These are phyloP conservation scores for Formicarius rufipectus DNA, from an alignment of 2,113 vertebrate species.

Conservation along the genomic window DNA sequence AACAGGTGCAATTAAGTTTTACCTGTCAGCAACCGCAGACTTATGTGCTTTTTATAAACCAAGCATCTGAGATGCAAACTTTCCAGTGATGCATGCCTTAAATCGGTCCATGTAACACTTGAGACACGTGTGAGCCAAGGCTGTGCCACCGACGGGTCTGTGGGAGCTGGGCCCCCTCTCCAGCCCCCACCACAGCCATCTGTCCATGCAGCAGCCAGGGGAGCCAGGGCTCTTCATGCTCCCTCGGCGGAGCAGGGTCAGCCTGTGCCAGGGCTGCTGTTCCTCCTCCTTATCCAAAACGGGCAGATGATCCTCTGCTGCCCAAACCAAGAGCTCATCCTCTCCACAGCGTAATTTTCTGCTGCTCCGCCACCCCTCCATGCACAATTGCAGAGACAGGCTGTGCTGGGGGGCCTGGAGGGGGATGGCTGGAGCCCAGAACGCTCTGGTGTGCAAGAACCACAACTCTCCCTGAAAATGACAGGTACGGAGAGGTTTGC, in stretches of 20 bases:
- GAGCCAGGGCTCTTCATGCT: not conserved
- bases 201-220: not conserved
- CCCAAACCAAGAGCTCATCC: not conserved
- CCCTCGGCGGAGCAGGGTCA: not conserved
- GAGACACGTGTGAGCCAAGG: accelerated
- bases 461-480: accelerated
- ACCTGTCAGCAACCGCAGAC: not conserved
- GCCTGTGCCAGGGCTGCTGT: slow-evolving; percentile 16
- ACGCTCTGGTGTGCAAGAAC: not conserved
- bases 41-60: not conserved
- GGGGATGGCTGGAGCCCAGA: not conserved
- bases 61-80: not conserved
- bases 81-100: accelerated
- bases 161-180: not conserved
- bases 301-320: not conserved
- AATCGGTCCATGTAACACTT: accelerated
- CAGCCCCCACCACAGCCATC: not conserved
- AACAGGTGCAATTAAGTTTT: slow-evolving; percentile 23
- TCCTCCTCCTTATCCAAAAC: not conserved
- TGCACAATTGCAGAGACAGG: not conserved
- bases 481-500: not conserved
- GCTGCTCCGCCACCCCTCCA: not conserved
- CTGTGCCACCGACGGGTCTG: not conserved
- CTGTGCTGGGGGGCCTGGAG: not conserved
- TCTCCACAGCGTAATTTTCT: not conserved